Evolutionary conservation across 2,888 invertebrate genomes (phyloP), one percentile per base, ranked within the genome.

Genomic region (Plagodis dolabraria): DNA sequence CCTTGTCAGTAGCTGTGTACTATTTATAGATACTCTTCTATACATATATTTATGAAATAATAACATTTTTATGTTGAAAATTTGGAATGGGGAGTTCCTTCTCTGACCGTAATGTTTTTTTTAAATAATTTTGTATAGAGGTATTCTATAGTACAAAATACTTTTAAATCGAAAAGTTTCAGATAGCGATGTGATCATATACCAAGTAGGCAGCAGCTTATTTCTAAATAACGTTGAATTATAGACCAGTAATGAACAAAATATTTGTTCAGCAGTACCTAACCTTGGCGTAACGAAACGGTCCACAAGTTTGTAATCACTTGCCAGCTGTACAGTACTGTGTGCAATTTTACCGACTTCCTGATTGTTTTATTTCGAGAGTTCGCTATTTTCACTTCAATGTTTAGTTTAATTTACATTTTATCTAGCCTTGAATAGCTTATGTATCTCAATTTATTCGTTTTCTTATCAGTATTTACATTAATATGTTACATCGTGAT

Each of bases 231-330:
- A 22, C 22, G 2, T 43, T 44, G 12, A 10, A 11, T 4, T 12
- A 9, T 9, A 33, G 7, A 33, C 42, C 42, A 42, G 42, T 42
- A n/a, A n/a, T 42, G 9, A 10, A 0, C 42, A 42, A 48, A 64
- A 62, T 57, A 59, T 65, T 70, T 64, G 60, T 60, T 56, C 65
- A 51, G 50, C 47, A 34, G 42, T 60, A n/a, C n/a, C n/a, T n/a
- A 64, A 77, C 84, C 84, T 85, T 80, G 77, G 66, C 51, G 44
- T 48, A 47, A 54, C 34, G 42, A 48, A 71, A 67, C 58, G 53
- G 61, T 65, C 58, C 64, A 65, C 67, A 72, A 69, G 63, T 68
- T 65, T 74, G 70, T 73, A 77, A 75, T 74, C 69, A 67, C 68
- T 71, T 67, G 70, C 73, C 70, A 74, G 68, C 71, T 71, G 22